Evolutionary conservation across 2,888 invertebrate species (phyloP).

Genomic region (Tetragnatha montana): DNA sequence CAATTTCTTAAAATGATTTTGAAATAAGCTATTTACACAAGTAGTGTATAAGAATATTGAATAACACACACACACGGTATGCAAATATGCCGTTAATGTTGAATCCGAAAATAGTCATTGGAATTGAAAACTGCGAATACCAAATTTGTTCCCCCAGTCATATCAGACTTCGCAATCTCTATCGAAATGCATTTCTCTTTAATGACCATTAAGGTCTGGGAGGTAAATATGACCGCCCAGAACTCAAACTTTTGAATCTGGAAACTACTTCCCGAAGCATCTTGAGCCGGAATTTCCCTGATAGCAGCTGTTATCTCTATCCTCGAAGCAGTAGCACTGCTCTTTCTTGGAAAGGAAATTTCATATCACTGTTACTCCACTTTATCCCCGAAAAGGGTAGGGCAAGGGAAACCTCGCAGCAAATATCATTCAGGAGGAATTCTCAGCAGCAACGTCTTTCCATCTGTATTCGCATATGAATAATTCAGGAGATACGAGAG

Average conservation of each 20-base stretch:
- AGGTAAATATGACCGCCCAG: background rate
- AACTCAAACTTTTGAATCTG: background rate
- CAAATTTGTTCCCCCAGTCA: no score
- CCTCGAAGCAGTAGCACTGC: background rate
- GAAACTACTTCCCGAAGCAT: background rate
- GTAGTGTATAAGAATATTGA: no score
- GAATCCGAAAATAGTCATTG: no score
- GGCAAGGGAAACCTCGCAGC: slow-evolving; percentile 11
- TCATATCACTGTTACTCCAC: slow-evolving; percentile 19
- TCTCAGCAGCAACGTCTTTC: slow-evolving; percentile 15
- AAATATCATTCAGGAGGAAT: slow-evolving; percentile 43
- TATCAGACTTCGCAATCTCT: no score
- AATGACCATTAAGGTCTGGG: no score
- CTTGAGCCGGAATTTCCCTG: background rate
- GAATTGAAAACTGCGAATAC: no score
- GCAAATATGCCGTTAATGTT: no score
- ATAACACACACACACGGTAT: no score
- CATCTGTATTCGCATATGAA: slow-evolving; percentile 49
- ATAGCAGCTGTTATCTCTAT: background rate
- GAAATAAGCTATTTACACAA: no score
- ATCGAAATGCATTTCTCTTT: no score
- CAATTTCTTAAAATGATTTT: no score
- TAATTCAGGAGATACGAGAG: slow-evolving; percentile 45
- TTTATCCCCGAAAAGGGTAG: slow-evolving; percentile 21
- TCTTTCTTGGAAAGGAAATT: background rate